Evolutionary conservation across 2,797 vertebrate species (phyloP).

Genomic region (Enteromius mattozi): DNA sequence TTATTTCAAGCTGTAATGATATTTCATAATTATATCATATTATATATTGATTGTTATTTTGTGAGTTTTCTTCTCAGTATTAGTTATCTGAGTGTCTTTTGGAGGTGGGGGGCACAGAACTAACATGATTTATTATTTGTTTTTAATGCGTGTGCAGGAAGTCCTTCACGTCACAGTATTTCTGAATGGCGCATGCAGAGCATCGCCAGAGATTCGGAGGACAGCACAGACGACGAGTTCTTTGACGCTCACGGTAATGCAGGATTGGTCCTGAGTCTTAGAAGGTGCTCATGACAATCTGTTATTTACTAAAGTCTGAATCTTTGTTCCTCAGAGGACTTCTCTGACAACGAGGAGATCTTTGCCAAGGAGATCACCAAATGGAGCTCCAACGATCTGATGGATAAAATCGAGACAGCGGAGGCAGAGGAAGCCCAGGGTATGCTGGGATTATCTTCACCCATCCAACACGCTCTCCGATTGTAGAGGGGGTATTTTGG

Average conservation of each 20-base stretch:
- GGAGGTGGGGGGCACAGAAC: neutral
- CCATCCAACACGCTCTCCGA: neutral
- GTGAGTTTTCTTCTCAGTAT: too few species aligned
- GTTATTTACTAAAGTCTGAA: neutral
- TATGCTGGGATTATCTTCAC: constrained; percentile 62
- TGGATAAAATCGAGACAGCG: constrained; percentile 93
- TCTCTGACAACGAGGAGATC: constrained; percentile 91
- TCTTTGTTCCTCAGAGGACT: constrained; percentile 82
- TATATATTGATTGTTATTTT: neutral
- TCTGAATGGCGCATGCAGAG: constrained; percentile 99
- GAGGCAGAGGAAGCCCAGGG: constrained; percentile 89
- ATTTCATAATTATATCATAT: neutral
- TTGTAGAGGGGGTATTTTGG: neutral
- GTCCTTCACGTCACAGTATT: constrained; percentile 93
- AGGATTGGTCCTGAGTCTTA: neutral
- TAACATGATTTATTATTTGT: neutral
- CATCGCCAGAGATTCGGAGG: constrained; percentile 95
- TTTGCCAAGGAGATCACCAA: constrained; percentile 94
- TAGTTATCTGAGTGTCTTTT: neutral
- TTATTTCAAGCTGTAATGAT: neutral
- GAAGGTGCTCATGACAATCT: neutral
- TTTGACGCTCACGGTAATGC: constrained; percentile 93
- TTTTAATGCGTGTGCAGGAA: constrained; percentile 77
- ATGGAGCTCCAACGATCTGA: constrained; percentile 96
- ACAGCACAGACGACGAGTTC: constrained; percentile 97